phyloP scores from a whole-genome alignment of 2,888 invertebrate species.

The Didymodactylos carnosus region DNA sequence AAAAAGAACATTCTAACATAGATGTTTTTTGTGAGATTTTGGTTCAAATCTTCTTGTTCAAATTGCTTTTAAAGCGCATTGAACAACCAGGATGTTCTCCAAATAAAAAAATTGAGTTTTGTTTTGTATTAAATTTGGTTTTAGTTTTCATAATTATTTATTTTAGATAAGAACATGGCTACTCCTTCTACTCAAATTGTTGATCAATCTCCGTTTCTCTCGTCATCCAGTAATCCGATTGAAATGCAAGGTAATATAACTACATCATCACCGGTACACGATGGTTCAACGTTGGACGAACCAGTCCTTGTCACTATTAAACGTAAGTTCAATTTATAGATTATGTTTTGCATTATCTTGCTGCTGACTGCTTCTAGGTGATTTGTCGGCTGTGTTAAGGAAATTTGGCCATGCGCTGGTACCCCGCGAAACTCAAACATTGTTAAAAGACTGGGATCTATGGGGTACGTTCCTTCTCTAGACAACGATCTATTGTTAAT shows the following conservation, averaged over 20 bases:
- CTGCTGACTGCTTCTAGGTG: not conserved
- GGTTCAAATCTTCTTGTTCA: too few species aligned
- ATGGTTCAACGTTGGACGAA: constrained; percentile 8
- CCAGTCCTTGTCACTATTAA: constrained; percentile 7
- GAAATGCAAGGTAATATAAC: not conserved
- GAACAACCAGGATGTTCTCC: too few species aligned
- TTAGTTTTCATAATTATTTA: not conserved
- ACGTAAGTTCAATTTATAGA: not conserved
- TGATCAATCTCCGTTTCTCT: not conserved
- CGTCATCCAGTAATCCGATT: not conserved
- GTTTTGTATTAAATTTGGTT: too few species aligned
- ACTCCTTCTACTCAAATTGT: not conserved
- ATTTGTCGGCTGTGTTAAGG: constrained; percentile 2
- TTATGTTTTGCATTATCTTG: not conserved
- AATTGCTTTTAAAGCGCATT: too few species aligned
- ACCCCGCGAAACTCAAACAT: constrained; percentile 1
- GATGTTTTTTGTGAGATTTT: too few species aligned
- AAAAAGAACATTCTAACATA: too few species aligned
- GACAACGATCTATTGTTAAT: constrained; percentile 1
- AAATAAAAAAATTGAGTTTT: too few species aligned
- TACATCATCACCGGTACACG: not conserved
- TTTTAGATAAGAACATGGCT: not conserved
- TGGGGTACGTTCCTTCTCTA: constrained; percentile 3
- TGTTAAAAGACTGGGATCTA: constrained; percentile 9
- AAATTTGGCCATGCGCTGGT: constrained; percentile 12